A percentile compares a stretch with the other conserved stretches of the same genome.
phyloP scores from a whole-genome alignment of 2,113 vertebrate genomes.

The Rafetus swinhoei region DNA sequence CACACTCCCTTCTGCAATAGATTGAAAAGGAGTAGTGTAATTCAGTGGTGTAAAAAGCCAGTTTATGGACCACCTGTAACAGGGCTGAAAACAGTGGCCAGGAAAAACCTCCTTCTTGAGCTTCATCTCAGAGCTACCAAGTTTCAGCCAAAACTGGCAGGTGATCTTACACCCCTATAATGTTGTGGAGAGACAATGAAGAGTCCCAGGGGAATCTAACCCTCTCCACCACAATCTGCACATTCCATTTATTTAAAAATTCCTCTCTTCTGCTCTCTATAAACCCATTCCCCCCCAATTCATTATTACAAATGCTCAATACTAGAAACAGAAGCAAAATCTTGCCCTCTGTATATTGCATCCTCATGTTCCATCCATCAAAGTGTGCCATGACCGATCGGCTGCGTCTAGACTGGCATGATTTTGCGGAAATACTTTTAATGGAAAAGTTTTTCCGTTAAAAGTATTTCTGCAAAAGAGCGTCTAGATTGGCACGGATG shows the following conservation, averaged over 20 bases:
- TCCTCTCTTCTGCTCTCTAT: background rate
- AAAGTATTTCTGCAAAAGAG: no score
- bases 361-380: background rate
- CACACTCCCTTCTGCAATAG: background rate
- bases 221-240: background rate
- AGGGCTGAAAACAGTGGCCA: background rate
- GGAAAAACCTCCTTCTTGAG: background rate
- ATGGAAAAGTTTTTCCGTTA: no score
- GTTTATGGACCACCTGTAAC: background rate
- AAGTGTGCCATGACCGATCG: no score
- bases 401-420: no score
- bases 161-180: background rate
- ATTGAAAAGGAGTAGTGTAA: background rate
- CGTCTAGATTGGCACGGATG: no score
- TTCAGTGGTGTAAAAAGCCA: background rate
- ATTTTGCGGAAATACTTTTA: no score
- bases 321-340: background rate
- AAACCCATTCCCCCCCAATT: background rate
- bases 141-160: background rate
- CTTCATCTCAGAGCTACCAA: background rate
- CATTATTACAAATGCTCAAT: background rate
- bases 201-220: background rate
- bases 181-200: background rate
- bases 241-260: background rate
- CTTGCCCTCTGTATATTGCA: rapidly evolving